These are phyloP conservation scores for Eupithecia vulgata DNA, from an alignment of 2,888 invertebrate species.

Conservation along the genomic window DNA sequence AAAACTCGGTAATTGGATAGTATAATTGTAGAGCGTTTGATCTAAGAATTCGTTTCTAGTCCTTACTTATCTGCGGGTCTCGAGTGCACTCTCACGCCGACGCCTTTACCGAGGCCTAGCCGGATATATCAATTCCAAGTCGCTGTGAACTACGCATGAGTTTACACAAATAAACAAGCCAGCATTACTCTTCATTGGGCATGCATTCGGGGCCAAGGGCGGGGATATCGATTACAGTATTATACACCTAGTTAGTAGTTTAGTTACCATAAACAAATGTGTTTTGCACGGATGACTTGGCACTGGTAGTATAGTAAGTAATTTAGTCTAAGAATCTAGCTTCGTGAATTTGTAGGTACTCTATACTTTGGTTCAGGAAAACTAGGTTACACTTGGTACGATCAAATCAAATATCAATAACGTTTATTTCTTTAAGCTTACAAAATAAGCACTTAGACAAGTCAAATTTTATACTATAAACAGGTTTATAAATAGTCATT, in stretches of 20 bases:
- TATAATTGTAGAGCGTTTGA: not conserved
- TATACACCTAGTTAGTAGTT: not conserved
- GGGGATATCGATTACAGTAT: conserved; percentile 69
- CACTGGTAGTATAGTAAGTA: conserved; percentile 1
- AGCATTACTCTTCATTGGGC: conserved; percentile 45
- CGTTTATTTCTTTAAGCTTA: no score
- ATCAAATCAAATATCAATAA: no score
- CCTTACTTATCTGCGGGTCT: not conserved
- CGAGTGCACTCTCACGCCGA: conserved; percentile 21
- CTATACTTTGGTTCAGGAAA: no score
- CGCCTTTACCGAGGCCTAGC: conserved; percentile 43
- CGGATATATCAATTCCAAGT: conserved; percentile 51
- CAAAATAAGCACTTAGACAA: no score
- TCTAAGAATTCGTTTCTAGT: not conserved
- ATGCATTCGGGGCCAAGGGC: conserved; percentile 77
- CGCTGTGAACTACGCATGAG: conserved; percentile 49
- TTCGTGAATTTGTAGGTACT: not conserved
- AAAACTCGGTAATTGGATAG: not conserved
- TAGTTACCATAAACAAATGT: conserved; percentile 14
- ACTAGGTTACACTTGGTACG: no score
- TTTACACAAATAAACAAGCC: conserved; percentile 58
- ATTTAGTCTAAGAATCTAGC: not conserved
- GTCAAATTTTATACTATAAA: no score
- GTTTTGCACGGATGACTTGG: conserved; percentile 19
- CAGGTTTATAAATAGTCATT: no score